Conservation (phyloP, 2,797 vertebrate species). For the Aselliscus stoliczkanus region DNA sequence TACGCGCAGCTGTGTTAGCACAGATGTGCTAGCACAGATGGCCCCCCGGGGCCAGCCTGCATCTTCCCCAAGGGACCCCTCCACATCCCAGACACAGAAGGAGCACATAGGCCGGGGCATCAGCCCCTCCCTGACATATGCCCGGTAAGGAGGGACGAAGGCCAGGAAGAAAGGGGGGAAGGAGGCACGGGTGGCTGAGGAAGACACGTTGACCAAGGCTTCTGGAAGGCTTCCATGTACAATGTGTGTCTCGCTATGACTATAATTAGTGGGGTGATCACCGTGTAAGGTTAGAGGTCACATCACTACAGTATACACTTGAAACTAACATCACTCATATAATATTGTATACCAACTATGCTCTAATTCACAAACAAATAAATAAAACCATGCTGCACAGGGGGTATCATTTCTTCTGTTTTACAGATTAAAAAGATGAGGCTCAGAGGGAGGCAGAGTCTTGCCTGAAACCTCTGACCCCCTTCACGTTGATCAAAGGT, state of each 20-base stretch:
- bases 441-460: not conserved
- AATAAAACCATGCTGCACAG: not conserved
- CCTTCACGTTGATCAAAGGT: not conserved
- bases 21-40: not conserved
- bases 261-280: not conserved
- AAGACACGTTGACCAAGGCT: not conserved
- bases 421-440: not conserved
- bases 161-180: not conserved
- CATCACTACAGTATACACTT: too few relatives aligned
- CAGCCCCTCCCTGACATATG: not conserved
- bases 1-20: not conserved
- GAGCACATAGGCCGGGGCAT: not conserved
- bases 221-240: not conserved
- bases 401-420: not conserved
- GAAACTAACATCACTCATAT: not conserved
- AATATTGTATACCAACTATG: not conserved
- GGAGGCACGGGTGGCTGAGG: accelerated
- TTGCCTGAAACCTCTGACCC: not conserved
- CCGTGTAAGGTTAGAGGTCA: not conserved
- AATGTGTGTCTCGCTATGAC: not conserved
- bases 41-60: too few relatives aligned
- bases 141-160: not conserved
- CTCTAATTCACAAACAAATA: not conserved
- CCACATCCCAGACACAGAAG: not conserved
- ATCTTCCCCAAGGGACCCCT: not conserved